Evolutionary conservation across 2,888 invertebrate species (phyloP).

Genomic region (Acronicta alni): DNA sequence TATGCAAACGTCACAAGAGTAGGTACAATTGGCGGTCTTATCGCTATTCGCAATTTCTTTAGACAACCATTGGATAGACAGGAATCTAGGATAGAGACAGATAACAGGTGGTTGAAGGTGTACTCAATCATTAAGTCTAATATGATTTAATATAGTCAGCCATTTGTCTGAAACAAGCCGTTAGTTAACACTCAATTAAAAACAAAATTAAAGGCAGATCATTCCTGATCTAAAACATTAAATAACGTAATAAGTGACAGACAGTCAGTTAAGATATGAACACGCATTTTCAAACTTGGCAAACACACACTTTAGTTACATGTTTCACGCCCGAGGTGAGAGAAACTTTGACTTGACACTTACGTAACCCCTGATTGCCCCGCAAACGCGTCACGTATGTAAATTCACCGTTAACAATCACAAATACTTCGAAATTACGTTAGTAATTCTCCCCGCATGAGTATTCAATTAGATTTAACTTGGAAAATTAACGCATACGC

Average conservation of each 20-base stretch:
- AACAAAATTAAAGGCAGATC: background rate
- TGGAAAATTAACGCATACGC: conserved; percentile 21
- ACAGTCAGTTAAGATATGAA: conserved; percentile 53
- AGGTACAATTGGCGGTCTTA: too few species aligned
- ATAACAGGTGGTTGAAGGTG: too few species aligned
- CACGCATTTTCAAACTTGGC: conserved; percentile 46
- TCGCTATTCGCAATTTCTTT: too few species aligned
- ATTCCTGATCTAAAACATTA: conserved; percentile 28
- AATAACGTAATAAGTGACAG: conserved; percentile 38
- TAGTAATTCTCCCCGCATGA: conserved; percentile 35
- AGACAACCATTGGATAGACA: too few species aligned
- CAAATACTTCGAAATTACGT: conserved; percentile 47
- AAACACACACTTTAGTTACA: conserved; percentile 47
- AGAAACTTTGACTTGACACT: conserved; percentile 53
- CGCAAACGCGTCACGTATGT: conserved; percentile 34
- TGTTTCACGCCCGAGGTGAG: conserved; percentile 51
- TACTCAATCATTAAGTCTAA: too few species aligned
- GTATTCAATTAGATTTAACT: conserved; percentile 42
- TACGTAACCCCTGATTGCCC: conserved; percentile 46
- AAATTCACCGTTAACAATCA: conserved; percentile 55
- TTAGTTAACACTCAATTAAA: background rate
- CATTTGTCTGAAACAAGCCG: background rate
- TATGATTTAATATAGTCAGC: background rate
- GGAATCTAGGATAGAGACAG: too few species aligned
- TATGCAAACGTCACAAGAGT: too few species aligned